Percentiles rank a stretch among this genome's conserved stretches.
Evolutionary conservation across 2,888 invertebrate species (phyloP).

Genomic region (Heliconius aoede): DNA sequence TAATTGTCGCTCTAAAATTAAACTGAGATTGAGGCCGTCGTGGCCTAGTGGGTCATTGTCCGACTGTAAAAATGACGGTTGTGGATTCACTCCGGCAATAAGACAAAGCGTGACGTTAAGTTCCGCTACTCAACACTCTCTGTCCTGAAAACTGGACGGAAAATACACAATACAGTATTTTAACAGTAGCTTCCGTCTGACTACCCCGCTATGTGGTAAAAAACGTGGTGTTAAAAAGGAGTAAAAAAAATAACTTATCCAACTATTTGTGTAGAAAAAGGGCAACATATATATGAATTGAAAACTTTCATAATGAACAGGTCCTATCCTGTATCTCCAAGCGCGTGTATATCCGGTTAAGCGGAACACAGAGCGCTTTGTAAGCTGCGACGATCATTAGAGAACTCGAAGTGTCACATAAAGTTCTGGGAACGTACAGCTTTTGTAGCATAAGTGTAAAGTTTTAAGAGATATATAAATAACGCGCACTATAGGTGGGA

Average conservation of each 20-base stretch:
- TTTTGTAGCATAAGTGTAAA: slow-evolving; percentile 17
- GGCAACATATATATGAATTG: not conserved
- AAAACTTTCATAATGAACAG: slow-evolving; percentile 4
- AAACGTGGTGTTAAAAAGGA: not conserved
- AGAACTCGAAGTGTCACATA: slow-evolving; percentile 23
- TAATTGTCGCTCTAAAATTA: not conserved
- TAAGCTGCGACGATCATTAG: slow-evolving; percentile 26
- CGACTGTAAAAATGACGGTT: not conserved
- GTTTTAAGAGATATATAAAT: slow-evolving; percentile 8
- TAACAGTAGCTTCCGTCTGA: too few relatives aligned
- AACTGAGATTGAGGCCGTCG: not conserved
- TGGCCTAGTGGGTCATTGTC: not conserved
- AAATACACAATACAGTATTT: not conserved
- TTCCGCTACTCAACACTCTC: not conserved
- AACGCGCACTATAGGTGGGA: not conserved
- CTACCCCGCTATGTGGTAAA: not conserved
- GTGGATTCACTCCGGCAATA: not conserved
- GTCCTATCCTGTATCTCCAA: slow-evolving; percentile 3
- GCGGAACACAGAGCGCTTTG: slow-evolving; percentile 14
- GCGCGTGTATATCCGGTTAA: slow-evolving; percentile 5
- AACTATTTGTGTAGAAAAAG: not conserved
- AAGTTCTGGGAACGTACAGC: slow-evolving; percentile 13
- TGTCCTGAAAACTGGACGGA: not conserved
- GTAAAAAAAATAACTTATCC: not conserved
- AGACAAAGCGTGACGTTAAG: not conserved